Evolutionary conservation across 2,797 vertebrate genomes (phyloP), one percentile per base, ranked within the genome.

Genomic region (Epinephelus coioides): DNA sequence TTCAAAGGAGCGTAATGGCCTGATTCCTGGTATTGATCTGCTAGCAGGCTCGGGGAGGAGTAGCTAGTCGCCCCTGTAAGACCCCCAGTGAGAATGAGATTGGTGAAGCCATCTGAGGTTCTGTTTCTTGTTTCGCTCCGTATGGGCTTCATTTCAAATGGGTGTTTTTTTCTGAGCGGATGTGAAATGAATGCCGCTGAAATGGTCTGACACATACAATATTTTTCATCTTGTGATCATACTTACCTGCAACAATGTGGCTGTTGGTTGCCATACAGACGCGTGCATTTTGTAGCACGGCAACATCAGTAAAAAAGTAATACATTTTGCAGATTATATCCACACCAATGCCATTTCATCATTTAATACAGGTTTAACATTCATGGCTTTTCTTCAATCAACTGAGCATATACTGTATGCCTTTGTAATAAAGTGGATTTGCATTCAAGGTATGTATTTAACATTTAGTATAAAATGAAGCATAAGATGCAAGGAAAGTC

Each of bases 21-120:
- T 94, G 93, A 95, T 95, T 95, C 92, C 94, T 94, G 88, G 83
- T 95, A 95, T 96, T 93, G 95, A 95, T 96, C 93, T 69, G 85
- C 69, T 5, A 81, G 81, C 73, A 55, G 87, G 90, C 88, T 84
- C 69, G 61, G 84, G 88, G 89, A 90, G 85, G 89, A 88, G 92
- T 71, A 86, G 87, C 87, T 69, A 76, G 86, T 89, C 87, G 69
- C 85, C 85, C 82, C 86, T 85, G 79, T 83, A 90, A 91, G 91
- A 94, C 92, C 94, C 94, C 94, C 93, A 91, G 92, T 93, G 93
- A 93, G 93, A 93, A 89, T 74, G 87, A 93, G 86, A 94, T 93
- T 93, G 89, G 89, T 90, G 88, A 93, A 85, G 89, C 65, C 84
- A 92, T 93, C 89, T 87, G 83, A 93, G 86, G 84, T 86, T 88